Percentiles rank a stretch among this genome's conserved stretches.
Evolutionary conservation across 2,797 vertebrate species (phyloP).

Genomic region (Margarornis squamiger): DNA sequence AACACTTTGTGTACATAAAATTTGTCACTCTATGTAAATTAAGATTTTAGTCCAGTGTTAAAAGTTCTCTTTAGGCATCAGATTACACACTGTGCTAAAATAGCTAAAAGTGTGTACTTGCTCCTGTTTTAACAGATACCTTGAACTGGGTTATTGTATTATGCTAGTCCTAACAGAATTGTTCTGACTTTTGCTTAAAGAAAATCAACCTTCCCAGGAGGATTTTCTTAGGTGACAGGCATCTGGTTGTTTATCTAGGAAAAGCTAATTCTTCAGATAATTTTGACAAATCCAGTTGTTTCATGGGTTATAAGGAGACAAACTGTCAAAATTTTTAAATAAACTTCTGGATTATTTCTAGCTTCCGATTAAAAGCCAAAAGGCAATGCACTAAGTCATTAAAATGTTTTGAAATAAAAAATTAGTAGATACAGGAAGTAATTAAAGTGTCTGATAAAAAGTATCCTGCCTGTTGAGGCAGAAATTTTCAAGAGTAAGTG

Average conservation of each 20-base stretch:
- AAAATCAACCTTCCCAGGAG: background rate
- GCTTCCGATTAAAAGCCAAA: slow-evolving; percentile 30
- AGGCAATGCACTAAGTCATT: background rate
- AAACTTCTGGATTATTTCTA: slow-evolving; percentile 42
- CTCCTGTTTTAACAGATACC: background rate
- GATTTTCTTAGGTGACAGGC: slow-evolving; percentile 5
- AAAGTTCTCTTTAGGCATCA: background rate
- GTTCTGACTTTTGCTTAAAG: background rate
- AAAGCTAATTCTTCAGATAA: slow-evolving; percentile 13
- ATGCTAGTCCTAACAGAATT: background rate
- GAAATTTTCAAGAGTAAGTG: background rate
- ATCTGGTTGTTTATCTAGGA: background rate
- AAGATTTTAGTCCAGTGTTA: background rate
- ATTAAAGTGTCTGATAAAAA: slow-evolving; percentile 8
- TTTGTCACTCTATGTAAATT: background rate
- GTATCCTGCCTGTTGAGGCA: background rate
- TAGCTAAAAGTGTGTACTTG: background rate
- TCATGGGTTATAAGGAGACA: background rate
- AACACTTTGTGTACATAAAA: background rate
- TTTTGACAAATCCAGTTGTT: slow-evolving; percentile 12
- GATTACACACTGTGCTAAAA: background rate
- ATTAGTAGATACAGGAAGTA: background rate
- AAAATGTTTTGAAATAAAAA: slow-evolving; percentile 11
- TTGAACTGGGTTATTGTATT: background rate
- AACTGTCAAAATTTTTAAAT: slow-evolving; percentile 22